Percentiles rank a stretch among this genome's conserved stretches.
These are phyloP conservation scores for Acanthoscelides obtectus DNA, from an alignment of 2,888 invertebrate genomes.

Conservation along the genomic window DNA sequence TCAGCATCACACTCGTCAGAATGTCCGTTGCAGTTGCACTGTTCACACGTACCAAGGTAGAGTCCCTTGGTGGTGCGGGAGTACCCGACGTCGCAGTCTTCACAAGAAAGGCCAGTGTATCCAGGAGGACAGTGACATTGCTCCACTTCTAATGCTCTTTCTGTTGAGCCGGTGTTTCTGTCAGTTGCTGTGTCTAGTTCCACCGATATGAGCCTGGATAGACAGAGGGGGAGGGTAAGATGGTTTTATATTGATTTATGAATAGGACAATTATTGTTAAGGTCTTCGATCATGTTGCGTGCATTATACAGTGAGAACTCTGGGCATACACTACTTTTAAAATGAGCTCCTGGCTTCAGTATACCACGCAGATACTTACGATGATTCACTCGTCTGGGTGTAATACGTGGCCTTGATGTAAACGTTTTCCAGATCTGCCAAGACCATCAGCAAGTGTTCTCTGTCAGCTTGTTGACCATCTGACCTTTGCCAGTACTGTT, in stretches of 20 bases:
- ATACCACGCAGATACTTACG: slow-evolving; percentile 53
- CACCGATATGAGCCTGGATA: slow-evolving; percentile 54
- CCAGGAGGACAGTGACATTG: slow-evolving; percentile 80
- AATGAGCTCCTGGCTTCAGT: no score
- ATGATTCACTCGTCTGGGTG: slow-evolving; percentile 68
- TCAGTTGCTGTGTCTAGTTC: slow-evolving; percentile 79
- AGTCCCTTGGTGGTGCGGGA: slow-evolving; percentile 73
- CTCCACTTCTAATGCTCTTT: slow-evolving; percentile 72
- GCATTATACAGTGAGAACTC: no score
- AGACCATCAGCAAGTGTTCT: slow-evolving; percentile 83
- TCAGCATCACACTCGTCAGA: slow-evolving; percentile 82
- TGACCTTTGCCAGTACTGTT: slow-evolving; percentile 79
- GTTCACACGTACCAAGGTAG: slow-evolving; percentile 80
- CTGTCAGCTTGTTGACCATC: slow-evolving; percentile 81
- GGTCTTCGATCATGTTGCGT: no score
- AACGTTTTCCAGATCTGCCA: slow-evolving; percentile 83
- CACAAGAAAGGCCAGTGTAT: slow-evolving; percentile 79
- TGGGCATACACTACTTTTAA: no score
- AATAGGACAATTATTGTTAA: no score
- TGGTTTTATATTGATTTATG: no score
- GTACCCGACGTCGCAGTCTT: slow-evolving; percentile 83
- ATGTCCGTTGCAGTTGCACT: slow-evolving; percentile 82
- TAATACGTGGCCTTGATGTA: slow-evolving; percentile 90
- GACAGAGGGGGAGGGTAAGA: no score
- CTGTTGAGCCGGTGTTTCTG: slow-evolving; percentile 59